Conservation (phyloP, 2,113 vertebrate genomes). For the Procavia capensis region DNA sequence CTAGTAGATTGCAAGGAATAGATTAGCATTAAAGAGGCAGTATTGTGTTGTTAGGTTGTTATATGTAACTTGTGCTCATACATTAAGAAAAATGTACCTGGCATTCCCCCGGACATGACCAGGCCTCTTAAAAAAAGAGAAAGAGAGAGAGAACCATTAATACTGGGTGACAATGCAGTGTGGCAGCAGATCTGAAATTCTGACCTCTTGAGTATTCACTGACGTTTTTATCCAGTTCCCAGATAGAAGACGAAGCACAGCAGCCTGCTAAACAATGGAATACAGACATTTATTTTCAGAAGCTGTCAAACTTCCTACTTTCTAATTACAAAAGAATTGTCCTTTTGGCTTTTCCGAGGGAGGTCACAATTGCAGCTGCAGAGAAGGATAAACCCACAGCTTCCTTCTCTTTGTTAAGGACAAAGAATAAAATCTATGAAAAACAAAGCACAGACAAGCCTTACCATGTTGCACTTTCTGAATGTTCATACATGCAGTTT, state of each 20-base stretch:
- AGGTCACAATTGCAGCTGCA: constrained; percentile 3
- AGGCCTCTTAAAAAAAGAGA: constrained; percentile 87
- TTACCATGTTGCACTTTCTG: background rate
- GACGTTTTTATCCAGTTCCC: constrained; percentile 83
- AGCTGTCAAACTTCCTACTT: constrained; percentile 74
- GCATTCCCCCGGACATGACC: constrained; percentile 90
- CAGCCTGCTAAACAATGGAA: constrained; percentile 74
- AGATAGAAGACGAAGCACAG: constrained; percentile 71
- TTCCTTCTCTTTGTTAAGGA: constrained; percentile 29
- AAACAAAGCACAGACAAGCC: background rate
- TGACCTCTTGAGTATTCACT: constrained; percentile 87
- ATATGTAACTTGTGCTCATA: constrained; percentile 93
- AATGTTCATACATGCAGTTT: background rate
- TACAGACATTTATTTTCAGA: constrained; percentile 75
- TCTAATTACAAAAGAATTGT: constrained; percentile 34
- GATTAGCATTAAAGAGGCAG: constrained; percentile 95
- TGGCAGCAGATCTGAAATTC: constrained; percentile 84
- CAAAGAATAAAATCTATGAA: background rate
- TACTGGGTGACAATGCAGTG: constrained; percentile 85
- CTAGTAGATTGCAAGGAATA: constrained; percentile 95
- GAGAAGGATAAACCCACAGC: background rate
- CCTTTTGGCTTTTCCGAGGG: constrained; percentile 69
- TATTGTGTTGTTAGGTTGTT: constrained; percentile 93
- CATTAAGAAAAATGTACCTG: constrained; percentile 94
- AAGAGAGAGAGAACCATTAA: constrained; percentile 83